These are phyloP conservation scores for Adelges cooleyi DNA, from an alignment of 1,140 invertebrate genomes.

Conservation along the genomic window DNA sequence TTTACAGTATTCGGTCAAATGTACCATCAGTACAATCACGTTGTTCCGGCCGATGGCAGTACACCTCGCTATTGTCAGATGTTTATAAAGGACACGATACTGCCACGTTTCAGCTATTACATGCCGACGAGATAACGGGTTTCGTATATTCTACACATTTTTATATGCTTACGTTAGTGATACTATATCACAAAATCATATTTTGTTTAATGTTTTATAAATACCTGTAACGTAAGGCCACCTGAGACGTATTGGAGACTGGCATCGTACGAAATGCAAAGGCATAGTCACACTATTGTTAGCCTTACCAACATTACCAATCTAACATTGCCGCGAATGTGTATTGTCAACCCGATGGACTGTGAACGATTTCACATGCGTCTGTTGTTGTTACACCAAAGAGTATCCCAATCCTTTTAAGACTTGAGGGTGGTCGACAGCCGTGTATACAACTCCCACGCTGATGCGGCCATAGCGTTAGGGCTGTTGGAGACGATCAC, in stretches of 20 bases:
- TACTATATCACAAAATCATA: no score
- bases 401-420: conserved; percentile 38
- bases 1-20: no score
- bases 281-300: conserved; percentile 36
- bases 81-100: conserved; percentile 37
- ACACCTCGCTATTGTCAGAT: no score
- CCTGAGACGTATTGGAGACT: conserved; percentile 40
- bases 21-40: no score
- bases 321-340: no score
- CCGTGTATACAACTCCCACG: conserved; percentile 33
- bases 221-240: conserved; percentile 39
- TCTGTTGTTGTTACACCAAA: conserved; percentile 39
- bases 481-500: conserved; percentile 36
- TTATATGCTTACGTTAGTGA: no score
- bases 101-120: no score
- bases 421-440: conserved; percentile 37
- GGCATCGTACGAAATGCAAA: conserved; percentile 36
- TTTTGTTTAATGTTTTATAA: conserved; percentile 30
- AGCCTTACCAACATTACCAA: conserved; percentile 35
- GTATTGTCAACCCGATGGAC: conserved; percentile 38
- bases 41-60: no score
- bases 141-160: no score
- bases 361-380: conserved; percentile 38
- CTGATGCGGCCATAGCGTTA: conserved; percentile 34
- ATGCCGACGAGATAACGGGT: no score